Evolutionary conservation across 2,888 invertebrate genomes (phyloP).

Genomic region (Pyrgus malvae): DNA sequence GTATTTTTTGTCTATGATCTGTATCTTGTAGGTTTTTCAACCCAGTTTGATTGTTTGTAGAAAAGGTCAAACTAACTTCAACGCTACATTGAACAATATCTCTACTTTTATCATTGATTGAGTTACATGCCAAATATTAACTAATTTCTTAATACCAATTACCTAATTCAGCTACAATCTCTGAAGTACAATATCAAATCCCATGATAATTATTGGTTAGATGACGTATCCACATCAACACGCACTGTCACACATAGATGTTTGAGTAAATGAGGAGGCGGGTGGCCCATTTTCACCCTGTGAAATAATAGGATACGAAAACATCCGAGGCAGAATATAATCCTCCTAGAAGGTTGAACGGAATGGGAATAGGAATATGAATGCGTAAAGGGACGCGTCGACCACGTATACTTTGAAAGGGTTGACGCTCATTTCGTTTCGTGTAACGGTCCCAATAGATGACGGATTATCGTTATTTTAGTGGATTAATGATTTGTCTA

Average conservation of each 20-base stretch:
- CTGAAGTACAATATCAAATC: too few species aligned
- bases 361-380: constrained; percentile 79
- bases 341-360: constrained; percentile 77
- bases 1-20: not conserved
- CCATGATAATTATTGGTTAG: too few species aligned
- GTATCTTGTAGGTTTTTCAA: too few species aligned
- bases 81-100: too few species aligned
- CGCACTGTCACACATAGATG: constrained; percentile 48
- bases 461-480: constrained; percentile 16
- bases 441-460: constrained; percentile 28
- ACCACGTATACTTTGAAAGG: constrained; percentile 68
- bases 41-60: too few species aligned
- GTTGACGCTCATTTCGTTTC: constrained; percentile 64
- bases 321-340: constrained; percentile 81
- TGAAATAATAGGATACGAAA: constrained; percentile 82
- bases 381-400: constrained; percentile 72
- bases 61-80: too few species aligned
- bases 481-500: constrained; percentile 2
- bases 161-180: too few species aligned
- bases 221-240: constrained; percentile 43
- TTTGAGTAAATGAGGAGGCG: constrained; percentile 65
- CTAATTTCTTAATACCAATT: too few species aligned
- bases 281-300: constrained; percentile 80
- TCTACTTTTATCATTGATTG: too few species aligned
- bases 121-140: too few species aligned